Percentiles rank a stretch among this genome's conserved stretches.
phyloP scores from a whole-genome alignment of 2,797 vertebrate genomes.

The Brotula barbata region DNA sequence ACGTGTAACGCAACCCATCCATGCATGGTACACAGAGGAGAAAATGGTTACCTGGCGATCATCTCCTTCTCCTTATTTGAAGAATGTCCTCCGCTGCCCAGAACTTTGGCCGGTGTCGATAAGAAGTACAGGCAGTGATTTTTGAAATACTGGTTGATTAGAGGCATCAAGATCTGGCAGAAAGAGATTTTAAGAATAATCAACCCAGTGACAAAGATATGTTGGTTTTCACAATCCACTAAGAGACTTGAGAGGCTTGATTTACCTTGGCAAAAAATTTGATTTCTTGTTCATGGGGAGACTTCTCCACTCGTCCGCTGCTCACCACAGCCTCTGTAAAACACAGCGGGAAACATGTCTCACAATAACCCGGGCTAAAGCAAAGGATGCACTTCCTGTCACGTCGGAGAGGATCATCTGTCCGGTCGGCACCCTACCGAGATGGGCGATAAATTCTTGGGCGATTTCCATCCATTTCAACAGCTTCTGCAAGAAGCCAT shows the following conservation, averaged over 20 bases:
- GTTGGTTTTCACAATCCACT: not conserved
- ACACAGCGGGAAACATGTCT: slow-evolving; percentile 1
- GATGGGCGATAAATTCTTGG: slow-evolving; percentile 93
- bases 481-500: slow-evolving; percentile 93
- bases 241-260: no score
- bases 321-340: slow-evolving; percentile 91
- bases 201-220: slow-evolving; percentile 6
- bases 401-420: no score
- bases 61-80: slow-evolving; percentile 97
- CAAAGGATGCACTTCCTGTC: no score
- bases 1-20: not conserved
- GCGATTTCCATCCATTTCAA: slow-evolving; percentile 95
- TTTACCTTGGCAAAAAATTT: slow-evolving; percentile 95
- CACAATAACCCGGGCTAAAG: not conserved
- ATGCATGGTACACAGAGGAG: not conserved
- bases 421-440: slow-evolving; percentile 76
- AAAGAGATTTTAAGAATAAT: slow-evolving; percentile 29
- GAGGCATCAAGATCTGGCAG: slow-evolving; percentile 87
- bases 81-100: slow-evolving; percentile 91
- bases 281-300: slow-evolving; percentile 95
- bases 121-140: slow-evolving; percentile 97
- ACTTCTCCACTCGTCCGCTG: slow-evolving; percentile 94
- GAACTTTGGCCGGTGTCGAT: slow-evolving; percentile 90
- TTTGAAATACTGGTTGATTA: slow-evolving; percentile 95
- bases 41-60: slow-evolving; percentile 86